phyloP scores from a whole-genome alignment of 2,113 vertebrate species.

The Hippocampus guttulatus region DNA sequence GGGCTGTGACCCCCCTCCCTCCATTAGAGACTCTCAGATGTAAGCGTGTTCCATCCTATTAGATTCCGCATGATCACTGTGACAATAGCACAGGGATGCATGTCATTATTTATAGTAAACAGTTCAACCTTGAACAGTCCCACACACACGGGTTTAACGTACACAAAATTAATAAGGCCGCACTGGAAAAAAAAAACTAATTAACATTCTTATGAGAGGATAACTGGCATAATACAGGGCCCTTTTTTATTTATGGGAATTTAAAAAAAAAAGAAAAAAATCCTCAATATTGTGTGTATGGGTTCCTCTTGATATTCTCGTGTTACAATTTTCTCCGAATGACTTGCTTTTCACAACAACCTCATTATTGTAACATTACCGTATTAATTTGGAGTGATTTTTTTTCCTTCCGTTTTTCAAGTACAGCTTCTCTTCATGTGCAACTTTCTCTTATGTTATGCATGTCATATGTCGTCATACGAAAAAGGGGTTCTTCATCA shows the following conservation, averaged over 20 bases:
- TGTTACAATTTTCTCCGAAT: too few species aligned
- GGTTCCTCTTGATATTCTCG: too few species aligned
- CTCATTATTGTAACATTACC: too few species aligned
- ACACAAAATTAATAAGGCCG: neutral
- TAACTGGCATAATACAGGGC: neutral
- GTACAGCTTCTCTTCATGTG: too few species aligned
- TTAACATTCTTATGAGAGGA: neutral
- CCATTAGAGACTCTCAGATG: constrained; percentile 39
- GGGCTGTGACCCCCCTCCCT: constrained; percentile 84
- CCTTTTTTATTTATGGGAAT: neutral
- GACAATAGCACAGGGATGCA: neutral
- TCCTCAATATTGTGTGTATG: too few species aligned
- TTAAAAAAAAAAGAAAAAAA: too few species aligned
- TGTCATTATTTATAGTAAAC: neutral
- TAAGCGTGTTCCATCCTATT: constrained; percentile 15
- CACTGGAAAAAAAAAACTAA: neutral
- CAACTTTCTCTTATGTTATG: too few species aligned
- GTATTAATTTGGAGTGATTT: too few species aligned
- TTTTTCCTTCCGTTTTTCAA: too few species aligned
- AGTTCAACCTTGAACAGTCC: neutral
- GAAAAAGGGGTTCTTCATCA: too few species aligned
- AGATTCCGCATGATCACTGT: neutral
- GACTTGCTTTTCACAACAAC: too few species aligned
- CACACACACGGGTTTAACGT: neutral
- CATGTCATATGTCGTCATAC: too few species aligned